phyloP scores from a whole-genome alignment of 2,888 invertebrate species.

The Polietes domitor region DNA sequence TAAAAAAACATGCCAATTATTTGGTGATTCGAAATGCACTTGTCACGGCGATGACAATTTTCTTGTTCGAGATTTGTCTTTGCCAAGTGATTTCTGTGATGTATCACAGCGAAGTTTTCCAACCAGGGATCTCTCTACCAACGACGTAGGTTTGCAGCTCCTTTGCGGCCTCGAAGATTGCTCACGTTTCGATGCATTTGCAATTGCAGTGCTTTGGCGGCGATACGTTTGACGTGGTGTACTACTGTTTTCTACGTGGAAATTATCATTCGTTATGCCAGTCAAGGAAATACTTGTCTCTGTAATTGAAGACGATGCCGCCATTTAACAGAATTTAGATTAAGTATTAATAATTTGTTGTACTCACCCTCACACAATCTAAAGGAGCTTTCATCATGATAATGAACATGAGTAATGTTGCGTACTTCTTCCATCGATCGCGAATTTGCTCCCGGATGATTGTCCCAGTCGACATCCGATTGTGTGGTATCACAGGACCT shows the following conservation, averaged over 20 bases:
- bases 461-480: too few relatives aligned
- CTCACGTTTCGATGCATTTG: neutral
- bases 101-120: neutral
- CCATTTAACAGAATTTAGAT: too few relatives aligned
- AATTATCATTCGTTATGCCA: neutral
- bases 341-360: too few relatives aligned
- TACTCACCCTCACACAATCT: neutral
- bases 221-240: neutral
- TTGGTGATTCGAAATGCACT: too few relatives aligned
- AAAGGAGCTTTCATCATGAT: neutral
- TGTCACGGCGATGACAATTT: too few relatives aligned
- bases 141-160: slow-evolving; percentile 4
- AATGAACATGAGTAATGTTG: neutral
- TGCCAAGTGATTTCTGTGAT: neutral
- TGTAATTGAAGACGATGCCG: neutral
- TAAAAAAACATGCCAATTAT: too few relatives aligned
- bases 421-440: neutral
- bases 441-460: neutral
- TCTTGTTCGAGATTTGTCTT: neutral
- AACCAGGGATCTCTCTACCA: neutral
- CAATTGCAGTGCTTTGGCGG: neutral
- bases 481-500: too few relatives aligned
- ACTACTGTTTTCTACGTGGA: neutral
- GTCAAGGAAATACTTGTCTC: neutral
- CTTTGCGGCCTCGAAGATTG: neutral